These are phyloP conservation scores for Macrosoma leucophasiata DNA, from an alignment of 2,888 invertebrate species.

Conservation along the genomic window DNA sequence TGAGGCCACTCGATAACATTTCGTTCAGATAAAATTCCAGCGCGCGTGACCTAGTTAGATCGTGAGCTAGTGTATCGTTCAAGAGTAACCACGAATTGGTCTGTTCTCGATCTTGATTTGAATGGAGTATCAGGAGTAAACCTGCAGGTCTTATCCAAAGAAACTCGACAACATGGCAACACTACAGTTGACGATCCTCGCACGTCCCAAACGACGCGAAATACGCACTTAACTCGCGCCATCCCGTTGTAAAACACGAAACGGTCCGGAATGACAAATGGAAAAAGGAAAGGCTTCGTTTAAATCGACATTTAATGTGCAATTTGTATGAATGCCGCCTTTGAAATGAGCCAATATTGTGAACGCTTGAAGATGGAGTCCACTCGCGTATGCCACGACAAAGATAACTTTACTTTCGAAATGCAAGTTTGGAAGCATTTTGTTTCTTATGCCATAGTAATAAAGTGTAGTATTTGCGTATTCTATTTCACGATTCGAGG, in stretches of 20 bases:
- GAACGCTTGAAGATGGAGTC: constrained; percentile 43
- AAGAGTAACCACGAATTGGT: no score
- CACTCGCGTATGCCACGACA: constrained; percentile 42
- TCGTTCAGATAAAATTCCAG: no score
- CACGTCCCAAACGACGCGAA: constrained; percentile 58
- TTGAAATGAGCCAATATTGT: constrained; percentile 56
- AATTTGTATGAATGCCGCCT: constrained; percentile 58
- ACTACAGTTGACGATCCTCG: constrained; percentile 25
- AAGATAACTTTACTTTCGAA: constrained; percentile 22
- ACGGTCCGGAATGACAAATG: constrained; percentile 61
- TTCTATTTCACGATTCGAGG: constrained; percentile 9
- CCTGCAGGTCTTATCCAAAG: no score
- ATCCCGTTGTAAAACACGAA: constrained; percentile 56
- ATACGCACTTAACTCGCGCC: constrained; percentile 50
- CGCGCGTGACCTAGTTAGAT: no score
- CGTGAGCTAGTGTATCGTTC: no score
- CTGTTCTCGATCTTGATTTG: no score
- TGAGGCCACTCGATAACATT: no score
- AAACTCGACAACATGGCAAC: no score
- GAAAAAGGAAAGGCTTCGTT: constrained; percentile 62
- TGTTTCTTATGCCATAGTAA: constrained; percentile 4
- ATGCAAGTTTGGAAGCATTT: neutral
- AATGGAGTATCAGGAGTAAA: no score
- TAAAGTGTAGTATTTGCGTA: neutral
- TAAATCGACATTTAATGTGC: constrained; percentile 48